Conservation (phyloP, 2,888 invertebrate species). For the Aphrophora alni region DNA sequence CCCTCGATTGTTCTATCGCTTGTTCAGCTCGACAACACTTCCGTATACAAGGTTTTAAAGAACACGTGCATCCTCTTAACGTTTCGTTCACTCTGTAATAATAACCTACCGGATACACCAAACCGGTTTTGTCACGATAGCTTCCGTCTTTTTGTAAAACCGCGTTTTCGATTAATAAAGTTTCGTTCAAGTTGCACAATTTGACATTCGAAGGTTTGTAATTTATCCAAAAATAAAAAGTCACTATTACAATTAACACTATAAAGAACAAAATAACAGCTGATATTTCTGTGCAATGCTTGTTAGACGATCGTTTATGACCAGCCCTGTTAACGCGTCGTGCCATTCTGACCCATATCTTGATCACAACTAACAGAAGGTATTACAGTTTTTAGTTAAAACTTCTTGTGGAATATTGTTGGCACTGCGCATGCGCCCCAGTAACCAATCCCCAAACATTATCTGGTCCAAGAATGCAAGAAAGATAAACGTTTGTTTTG, state of each 20-base stretch:
- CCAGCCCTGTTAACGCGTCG: background rate
- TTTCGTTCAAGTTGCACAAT: background rate
- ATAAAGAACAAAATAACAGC: background rate
- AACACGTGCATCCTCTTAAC: constrained; percentile 19
- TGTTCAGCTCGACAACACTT: constrained; percentile 15
- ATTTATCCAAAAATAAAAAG: background rate
- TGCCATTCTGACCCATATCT: background rate
- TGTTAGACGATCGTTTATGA: background rate
- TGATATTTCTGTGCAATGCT: background rate
- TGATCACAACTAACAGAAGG: no score
- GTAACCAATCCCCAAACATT: background rate
- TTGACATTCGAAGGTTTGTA: background rate
- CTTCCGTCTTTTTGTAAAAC: background rate
- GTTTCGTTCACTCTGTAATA: constrained; percentile 15
- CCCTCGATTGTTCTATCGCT: background rate
- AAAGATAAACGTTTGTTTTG: background rate
- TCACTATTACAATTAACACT: background rate
- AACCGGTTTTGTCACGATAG: background rate
- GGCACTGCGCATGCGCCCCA: background rate
- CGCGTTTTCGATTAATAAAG: background rate
- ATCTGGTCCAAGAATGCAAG: background rate
- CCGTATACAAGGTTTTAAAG: constrained; percentile 16
- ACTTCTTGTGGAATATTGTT: background rate
- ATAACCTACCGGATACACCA: constrained; percentile 19
- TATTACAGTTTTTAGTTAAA: no score